These are phyloP conservation scores for Rutilus rutilus DNA, from an alignment of 2,113 vertebrate species.

Conservation along the genomic window DNA sequence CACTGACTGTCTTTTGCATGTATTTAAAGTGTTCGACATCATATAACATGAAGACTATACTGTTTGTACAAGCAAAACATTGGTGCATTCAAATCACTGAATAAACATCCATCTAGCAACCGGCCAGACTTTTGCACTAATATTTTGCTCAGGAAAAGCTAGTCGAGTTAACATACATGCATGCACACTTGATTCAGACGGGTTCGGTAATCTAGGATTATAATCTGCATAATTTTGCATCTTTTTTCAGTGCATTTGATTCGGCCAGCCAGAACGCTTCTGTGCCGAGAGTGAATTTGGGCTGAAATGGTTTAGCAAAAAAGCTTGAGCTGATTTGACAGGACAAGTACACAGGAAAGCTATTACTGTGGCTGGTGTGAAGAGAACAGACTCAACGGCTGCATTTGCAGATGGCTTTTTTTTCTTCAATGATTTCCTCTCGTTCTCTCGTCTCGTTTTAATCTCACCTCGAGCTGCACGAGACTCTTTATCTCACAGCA, in stretches of 20 bases:
- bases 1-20: slow-evolving; percentile 20
- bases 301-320: slow-evolving; percentile 65
- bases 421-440: neutral
- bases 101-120: no score
- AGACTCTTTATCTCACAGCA: slow-evolving; percentile 1
- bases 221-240: slow-evolving; percentile 17
- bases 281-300: slow-evolving; percentile 42
- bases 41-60: neutral
- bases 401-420: slow-evolving; percentile 62
- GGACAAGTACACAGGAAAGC: slow-evolving; percentile 72
- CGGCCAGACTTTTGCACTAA: neutral
- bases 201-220: neutral
- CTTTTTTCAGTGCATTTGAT: neutral
- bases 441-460: slow-evolving; percentile 12
- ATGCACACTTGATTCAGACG: neutral
- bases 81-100: neutral
- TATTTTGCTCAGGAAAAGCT: neutral
- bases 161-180: neutral
- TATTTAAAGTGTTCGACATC: slow-evolving; percentile 15
- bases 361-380: slow-evolving; percentile 66
- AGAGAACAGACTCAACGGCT: slow-evolving; percentile 63
- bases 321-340: slow-evolving; percentile 73
- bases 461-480: slow-evolving; percentile 18
- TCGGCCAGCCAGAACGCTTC: neutral
- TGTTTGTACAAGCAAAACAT: neutral